Evolutionary conservation across 2,113 vertebrate species (phyloP).

Genomic region (Emydura subglobosa): DNA sequence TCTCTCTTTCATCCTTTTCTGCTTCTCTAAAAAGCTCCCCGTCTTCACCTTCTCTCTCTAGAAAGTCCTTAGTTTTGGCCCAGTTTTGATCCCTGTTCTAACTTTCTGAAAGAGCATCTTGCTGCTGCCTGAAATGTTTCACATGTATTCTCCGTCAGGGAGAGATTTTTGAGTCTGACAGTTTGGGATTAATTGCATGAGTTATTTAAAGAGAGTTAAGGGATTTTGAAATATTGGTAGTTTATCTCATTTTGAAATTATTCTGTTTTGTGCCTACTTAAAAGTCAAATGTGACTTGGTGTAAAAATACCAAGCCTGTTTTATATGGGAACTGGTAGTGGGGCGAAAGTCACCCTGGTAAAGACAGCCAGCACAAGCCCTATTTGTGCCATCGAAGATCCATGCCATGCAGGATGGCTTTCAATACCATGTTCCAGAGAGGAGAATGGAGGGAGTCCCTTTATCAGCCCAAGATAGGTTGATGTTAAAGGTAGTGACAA

Average conservation of each 20-base stretch:
- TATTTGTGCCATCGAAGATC: background rate
- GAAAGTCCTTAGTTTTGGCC: background rate
- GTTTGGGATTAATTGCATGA: background rate
- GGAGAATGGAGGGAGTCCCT: background rate
- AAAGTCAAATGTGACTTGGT: background rate
- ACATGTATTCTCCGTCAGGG: background rate
- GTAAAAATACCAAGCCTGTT: background rate
- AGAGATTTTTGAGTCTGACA: background rate
- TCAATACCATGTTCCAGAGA: background rate
- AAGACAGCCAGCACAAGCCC: background rate
- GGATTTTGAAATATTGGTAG: background rate
- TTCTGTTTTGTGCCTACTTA: background rate
- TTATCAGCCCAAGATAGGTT: background rate
- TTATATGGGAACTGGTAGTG: background rate
- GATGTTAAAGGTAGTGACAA: background rate
- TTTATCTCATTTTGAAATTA: background rate
- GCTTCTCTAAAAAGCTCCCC: background rate
- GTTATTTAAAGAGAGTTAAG: background rate
- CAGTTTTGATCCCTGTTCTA: background rate
- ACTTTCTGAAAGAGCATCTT: background rate
- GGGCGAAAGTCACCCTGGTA: background rate
- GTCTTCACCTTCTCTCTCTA: background rate
- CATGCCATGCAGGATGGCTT: background rate
- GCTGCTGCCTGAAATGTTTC: background rate
- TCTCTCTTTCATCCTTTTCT: background rate